Base-by-base conservation (phyloP, 1,140 invertebrate species). In the Pseudomyrmex dendroicus region DNA sequence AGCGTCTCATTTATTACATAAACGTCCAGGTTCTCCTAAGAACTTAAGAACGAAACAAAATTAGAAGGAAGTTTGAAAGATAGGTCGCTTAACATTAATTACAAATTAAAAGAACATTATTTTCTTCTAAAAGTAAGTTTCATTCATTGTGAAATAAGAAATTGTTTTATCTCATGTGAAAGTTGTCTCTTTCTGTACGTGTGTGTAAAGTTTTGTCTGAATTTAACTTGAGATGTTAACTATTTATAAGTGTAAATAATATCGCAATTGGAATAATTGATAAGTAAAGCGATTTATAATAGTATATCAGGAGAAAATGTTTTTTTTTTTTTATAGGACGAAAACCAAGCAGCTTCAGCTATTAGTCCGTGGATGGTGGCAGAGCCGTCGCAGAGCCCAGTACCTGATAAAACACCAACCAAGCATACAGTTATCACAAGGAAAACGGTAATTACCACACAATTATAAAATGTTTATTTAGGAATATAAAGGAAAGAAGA, bases 401-500 rank as follows among this genome's bases (percentile, higher is more conserved):
- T 91, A 17, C 95, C 96, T 13, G 95, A 96, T 73, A 95, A 96
- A 73, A 95, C 96, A 73, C 95, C 95, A 5, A 95, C 95, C 72
- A 96, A 96, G 66, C 96, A 96, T 89, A 96, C 96, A 70, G 95
- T 96, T 84, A 96, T 97, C 78, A 96, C 97, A 73, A 95, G 97
- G 85, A 97, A 97, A 95, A 97, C 97, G 82, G 97, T 98, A 87
- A 97, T 98, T 84, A 98, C 97, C 83, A 98, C 97, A 83, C 97
- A 97, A 92, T 95, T 97, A 86, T 97, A 96, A 85, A 84, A 86
- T 74, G 86, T 86, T 83, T 62, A 72, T 73, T 67, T 20, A 84
- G 76, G 59, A 83, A 82, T 12, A 64, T 9, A 63, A 48, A 25
- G 46, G 15, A 17, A 52, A 56, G 76, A 66, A 82, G 48, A 35